Evolutionary conservation across 2,888 invertebrate species (phyloP).

Genomic region (Magallana nippona): DNA sequence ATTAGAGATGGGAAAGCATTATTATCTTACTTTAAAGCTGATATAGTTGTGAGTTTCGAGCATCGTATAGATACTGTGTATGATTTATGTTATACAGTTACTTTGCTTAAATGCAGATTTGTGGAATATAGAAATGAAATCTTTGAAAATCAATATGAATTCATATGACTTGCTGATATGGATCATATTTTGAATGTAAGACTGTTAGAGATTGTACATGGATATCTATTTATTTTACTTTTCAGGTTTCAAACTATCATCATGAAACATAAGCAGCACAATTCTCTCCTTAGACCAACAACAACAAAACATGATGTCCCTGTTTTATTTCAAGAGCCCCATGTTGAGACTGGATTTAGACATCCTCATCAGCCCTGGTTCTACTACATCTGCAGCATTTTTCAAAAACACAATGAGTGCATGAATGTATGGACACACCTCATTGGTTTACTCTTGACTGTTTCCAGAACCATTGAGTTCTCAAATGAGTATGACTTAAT

Average conservation of each 20-base stretch:
- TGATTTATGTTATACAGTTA: no score
- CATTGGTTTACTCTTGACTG: constrained; percentile 66
- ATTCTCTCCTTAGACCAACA: constrained; percentile 55
- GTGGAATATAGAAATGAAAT: no score
- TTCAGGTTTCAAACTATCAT: not conserved
- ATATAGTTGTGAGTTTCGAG: no score
- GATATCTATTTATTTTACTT: no score
- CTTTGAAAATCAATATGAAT: no score
- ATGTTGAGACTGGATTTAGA: constrained; percentile 77
- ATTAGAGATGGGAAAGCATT: no score
- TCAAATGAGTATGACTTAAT: constrained; percentile 70
- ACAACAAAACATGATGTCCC: constrained; percentile 72
- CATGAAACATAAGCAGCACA: constrained; percentile 11
- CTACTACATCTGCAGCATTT: constrained; percentile 75
- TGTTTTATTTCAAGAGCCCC: constrained; percentile 76
- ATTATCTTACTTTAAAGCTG: no score
- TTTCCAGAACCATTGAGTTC: constrained; percentile 63
- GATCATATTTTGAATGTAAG: no score
- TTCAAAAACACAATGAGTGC: constrained; percentile 78
- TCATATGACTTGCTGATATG: no score
- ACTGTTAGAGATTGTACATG: no score
- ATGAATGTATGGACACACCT: constrained; percentile 79
- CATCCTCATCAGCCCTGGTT: constrained; percentile 76
- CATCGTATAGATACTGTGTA: no score
- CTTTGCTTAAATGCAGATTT: no score